Evolutionary conservation across 2,888 invertebrate species (phyloP).

Genomic region (Tipula lateralis): DNA sequence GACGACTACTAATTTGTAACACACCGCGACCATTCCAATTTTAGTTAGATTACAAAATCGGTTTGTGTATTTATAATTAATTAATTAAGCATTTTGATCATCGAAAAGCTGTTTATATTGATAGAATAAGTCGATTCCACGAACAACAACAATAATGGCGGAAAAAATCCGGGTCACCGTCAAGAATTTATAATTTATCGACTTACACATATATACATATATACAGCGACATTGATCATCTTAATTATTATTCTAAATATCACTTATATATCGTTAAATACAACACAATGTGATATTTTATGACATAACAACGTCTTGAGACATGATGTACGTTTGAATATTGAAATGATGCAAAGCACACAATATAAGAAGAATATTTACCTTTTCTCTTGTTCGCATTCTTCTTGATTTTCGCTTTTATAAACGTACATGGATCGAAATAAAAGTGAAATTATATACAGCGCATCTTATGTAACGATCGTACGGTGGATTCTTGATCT

Average conservation of each 20-base stretch:
- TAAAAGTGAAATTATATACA: neutral
- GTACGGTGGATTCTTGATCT: neutral
- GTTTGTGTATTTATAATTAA: too few relatives aligned
- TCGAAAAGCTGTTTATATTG: neutral
- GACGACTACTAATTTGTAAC: too few relatives aligned
- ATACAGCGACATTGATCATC: neutral
- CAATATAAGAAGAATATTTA: neutral
- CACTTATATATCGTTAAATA: neutral
- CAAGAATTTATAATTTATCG: neutral
- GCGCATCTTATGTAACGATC: neutral
- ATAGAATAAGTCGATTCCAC: neutral
- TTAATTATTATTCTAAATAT: neutral
- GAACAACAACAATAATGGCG: neutral
- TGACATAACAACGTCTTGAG: neutral
- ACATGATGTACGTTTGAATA: neutral
- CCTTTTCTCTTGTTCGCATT: neutral
- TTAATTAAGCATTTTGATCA: too few relatives aligned
- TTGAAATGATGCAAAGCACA: neutral
- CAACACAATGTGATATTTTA: neutral
- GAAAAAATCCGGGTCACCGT: neutral
- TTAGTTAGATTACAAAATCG: too few relatives aligned
- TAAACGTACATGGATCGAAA: neutral
- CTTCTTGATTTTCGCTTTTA: neutral
- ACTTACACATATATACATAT: too few relatives aligned
- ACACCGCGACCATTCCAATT: too few relatives aligned